Base-by-base conservation (phyloP, 1,140 invertebrate species). In the Atta cephalotes region DNA sequence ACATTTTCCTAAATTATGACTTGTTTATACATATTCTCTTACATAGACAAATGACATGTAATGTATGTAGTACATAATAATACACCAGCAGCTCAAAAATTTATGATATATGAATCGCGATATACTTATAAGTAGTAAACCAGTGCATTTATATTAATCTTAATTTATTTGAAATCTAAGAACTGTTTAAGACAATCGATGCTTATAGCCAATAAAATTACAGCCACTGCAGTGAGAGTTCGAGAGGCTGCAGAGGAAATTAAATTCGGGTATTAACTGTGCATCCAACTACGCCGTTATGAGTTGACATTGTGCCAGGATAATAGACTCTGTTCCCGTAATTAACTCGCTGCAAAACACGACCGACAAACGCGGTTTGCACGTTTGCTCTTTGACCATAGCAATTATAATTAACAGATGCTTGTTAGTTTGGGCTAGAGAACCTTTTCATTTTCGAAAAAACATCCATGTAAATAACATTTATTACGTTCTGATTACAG, bases 271-370 rank as follows among this genome's bases (percentile, higher is more conserved):
- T 88, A 89, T 91, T 91, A 91, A 90, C 85, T 72, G 76, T 86
- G 77, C 78, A 90, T 71, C 66, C 79, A 90, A 90, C 82, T 74
- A 86, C 84, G 72, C 65, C 18, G 60, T 56, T 87, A 87, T 88
- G 60, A 80, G 89, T 90, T 91, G 90, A 91, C 87, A 91, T 78
- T 87, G 85, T 80, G 63, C 80, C 87, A 66, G 89, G 70, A 89
- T 91, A 91, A 91, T 91, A 89, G 90, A 91, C 89, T 87, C 87
- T 72, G 76, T 76, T 66, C 49, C 65, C 89, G 87, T 91, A 91
- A 92, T 92, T 92, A 92, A 92, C 88, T 88, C 66, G 51, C 63
- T 84, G 86, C 72, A 89, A 91, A 92, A 92, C 88, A 87, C 80
- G 45, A 53, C 39, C 63, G 79, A 66, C 84, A 84, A 91, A 82